Percentiles rank a stretch among this genome's conserved stretches.
These are phyloP conservation scores for Eupeodes latifasciatus DNA, from an alignment of 2,888 invertebrate genomes.

Conservation along the genomic window DNA sequence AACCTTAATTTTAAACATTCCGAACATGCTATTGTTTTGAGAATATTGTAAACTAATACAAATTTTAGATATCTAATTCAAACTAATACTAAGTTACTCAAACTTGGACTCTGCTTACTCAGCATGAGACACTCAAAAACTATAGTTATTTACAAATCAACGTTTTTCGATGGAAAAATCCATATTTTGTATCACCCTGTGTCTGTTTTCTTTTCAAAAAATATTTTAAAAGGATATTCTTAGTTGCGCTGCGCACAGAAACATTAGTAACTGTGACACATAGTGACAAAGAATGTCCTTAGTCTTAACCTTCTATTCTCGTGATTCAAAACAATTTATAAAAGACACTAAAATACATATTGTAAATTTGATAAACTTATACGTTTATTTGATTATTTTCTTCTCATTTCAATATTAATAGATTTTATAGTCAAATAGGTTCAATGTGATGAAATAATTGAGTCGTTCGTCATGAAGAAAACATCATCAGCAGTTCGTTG, in stretches of 20 bases:
- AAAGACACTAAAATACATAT: neutral
- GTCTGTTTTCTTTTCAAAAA: neutral
- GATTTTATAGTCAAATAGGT: neutral
- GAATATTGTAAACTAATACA: too few relatives aligned
- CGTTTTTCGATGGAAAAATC: neutral
- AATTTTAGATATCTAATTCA: too few relatives aligned
- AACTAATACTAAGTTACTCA: too few relatives aligned
- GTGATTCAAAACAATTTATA: constrained; percentile 14
- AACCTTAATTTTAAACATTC: too few relatives aligned
- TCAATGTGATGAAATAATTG: constrained; percentile 3
- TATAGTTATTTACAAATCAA: neutral
- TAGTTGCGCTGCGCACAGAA: constrained; percentile 21
- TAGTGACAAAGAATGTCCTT: neutral
- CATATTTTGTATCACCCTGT: neutral
- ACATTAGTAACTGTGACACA: constrained; percentile 17
- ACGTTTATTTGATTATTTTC: constrained; percentile 1
- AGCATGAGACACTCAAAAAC: neutral
- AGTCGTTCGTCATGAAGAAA: neutral
- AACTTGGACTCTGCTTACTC: too few relatives aligned
- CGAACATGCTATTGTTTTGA: too few relatives aligned
- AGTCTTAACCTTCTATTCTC: neutral
- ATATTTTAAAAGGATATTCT: neutral
- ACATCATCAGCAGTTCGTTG: neutral
- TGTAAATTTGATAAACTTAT: neutral
- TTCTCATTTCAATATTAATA: neutral